Evolutionary conservation across 2,888 invertebrate species (phyloP), one percentile per base, ranked within the genome.

Genomic region (Apocheima hispidaria): DNA sequence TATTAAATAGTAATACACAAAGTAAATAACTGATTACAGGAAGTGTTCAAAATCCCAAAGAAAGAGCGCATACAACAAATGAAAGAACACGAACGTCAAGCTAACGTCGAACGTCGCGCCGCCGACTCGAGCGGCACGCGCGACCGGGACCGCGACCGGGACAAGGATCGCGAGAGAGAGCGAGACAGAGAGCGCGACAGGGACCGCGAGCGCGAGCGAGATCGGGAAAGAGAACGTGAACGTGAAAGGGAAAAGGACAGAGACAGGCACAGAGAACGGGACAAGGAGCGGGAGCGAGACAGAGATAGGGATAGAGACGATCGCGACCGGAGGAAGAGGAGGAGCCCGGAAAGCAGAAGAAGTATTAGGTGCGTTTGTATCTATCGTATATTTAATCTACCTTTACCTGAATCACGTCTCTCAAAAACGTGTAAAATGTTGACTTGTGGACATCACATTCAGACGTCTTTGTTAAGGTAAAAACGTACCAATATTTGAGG

Each of bases 31-130:
- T 43, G n/a, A 33, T 81, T 78, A 1, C 72, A 93, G 93, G 93
- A 94, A 80, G 93, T 94, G 21, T 99, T 98, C 84, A 96, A 97
- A 82, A 99, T 98, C 78, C 99, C 99, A 1, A 98, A 98, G 87
- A 98, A 98, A 73, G 97, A 98, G 81, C 94, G 98, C 58, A 96
- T 98, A 64, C 98, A 98, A 79, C 98, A 98, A 85, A 97, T 98
- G 96, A 98, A 98, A 81, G 97, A 98, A 80, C 98, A 98, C 80
- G 99, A 99, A 88, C 93, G 97, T 35, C 97, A 98, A 92, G 98
- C 98, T 6, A 97, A 97, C 90, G 94, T 92, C 0, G 92, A 91
- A 51, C 75, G 91, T 1, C 81, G 92, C 21, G 92, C 91, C 14
- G 92, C 92, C 0, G 92, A 91, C 64, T 90, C 91, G 0, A 92